phyloP scores from a whole-genome alignment of 2,888 invertebrate species.

The Synergus gifuensis region DNA sequence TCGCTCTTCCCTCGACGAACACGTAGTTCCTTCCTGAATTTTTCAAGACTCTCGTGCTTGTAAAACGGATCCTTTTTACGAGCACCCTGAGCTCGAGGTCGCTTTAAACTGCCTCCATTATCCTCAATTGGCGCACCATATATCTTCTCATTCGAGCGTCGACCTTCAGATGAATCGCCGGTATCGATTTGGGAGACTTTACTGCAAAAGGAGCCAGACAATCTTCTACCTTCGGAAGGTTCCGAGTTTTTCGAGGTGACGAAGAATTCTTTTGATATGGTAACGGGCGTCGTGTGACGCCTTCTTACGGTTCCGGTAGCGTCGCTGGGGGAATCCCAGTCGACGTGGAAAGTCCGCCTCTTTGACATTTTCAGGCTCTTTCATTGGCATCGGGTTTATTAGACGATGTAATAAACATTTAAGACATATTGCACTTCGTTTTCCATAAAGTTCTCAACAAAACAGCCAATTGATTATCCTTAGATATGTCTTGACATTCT shows the following conservation, averaged over 20 bases:
- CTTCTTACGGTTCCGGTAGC: conserved; percentile 87
- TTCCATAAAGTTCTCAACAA: background rate
- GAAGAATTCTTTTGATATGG: conserved; percentile 47
- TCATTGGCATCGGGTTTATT: background rate
- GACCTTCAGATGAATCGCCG: conserved; percentile 16
- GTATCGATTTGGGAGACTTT: conserved; percentile 51
- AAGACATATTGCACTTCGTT: conserved; percentile 2
- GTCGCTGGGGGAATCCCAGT: conserved; percentile 87
- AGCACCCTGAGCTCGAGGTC: conserved; percentile 46
- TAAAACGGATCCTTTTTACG: conserved; percentile 37
- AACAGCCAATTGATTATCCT: background rate
- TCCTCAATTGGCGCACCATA: conserved; percentile 48
- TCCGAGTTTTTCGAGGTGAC: conserved; percentile 53
- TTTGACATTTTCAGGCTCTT: conserved; percentile 47
- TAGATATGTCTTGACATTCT: conserved; percentile 1
- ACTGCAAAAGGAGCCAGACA: conserved; percentile 54
- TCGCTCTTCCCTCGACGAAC: background rate
- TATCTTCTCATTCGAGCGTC: conserved; percentile 24
- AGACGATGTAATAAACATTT: background rate
- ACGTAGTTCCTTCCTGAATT: conserved; percentile 22
- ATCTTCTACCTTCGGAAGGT: conserved; percentile 57
- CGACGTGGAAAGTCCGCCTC: conserved; percentile 77
- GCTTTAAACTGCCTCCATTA: conserved; percentile 51
- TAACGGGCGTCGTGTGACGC: conserved; percentile 80
- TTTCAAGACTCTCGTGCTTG: conserved; percentile 25